Percentiles rank a stretch among this genome's conserved stretches.
Evolutionary conservation across 64 coral and sea anemone species (phyloP).

Genomic region (Stylophora pistillata): DNA sequence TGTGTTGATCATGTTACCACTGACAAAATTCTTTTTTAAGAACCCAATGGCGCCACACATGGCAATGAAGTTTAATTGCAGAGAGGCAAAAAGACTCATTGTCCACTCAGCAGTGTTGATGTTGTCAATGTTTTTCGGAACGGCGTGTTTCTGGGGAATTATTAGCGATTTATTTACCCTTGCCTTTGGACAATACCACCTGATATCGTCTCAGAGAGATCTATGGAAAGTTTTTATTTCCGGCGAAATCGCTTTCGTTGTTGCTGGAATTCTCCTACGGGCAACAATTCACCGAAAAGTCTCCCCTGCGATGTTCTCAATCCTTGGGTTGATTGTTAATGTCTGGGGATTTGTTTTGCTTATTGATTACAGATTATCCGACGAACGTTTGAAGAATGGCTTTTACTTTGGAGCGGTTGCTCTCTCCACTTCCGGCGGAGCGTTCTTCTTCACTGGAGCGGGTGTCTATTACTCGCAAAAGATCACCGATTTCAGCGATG

Average conservation of each 20-base stretch:
- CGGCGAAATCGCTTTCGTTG: conserved; percentile 65
- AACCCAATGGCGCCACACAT: conserved; percentile 89
- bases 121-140: conserved; percentile 69
- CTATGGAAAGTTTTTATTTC: conserved; percentile 94
- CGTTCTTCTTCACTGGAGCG: conserved; percentile 78
- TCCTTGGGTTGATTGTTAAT: conserved; percentile 72
- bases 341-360: conserved; percentile 78
- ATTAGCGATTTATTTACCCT: conserved; percentile 71
- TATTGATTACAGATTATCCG: conserved; percentile 58
- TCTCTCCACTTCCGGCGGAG: conserved; percentile 79
- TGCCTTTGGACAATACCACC: conserved; percentile 93
- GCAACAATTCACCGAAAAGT: conserved; percentile 74
- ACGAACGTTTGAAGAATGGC: conserved; percentile 21
- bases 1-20: conserved; percentile 69
- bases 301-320: conserved; percentile 57
- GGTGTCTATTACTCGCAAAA: conserved; percentile 94
- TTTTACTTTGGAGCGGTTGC: conserved; percentile 76
- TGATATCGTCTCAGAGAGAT: conserved; percentile 52
- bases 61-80: conserved; percentile 87
- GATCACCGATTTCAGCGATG: conserved; percentile 86
- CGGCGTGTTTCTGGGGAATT: conserved; percentile 88
- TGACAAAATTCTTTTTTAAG: conserved; percentile 78
- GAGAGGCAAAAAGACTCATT: conserved; percentile 79
- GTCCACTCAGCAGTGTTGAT: conserved; percentile 62
- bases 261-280: conserved; percentile 54